Evolutionary conservation across 30 jellyfish, hydroid and myxozoan genomes (phyloP), one percentile per base, ranked within the genome.

Genomic region (Morbakka virulenta): DNA sequence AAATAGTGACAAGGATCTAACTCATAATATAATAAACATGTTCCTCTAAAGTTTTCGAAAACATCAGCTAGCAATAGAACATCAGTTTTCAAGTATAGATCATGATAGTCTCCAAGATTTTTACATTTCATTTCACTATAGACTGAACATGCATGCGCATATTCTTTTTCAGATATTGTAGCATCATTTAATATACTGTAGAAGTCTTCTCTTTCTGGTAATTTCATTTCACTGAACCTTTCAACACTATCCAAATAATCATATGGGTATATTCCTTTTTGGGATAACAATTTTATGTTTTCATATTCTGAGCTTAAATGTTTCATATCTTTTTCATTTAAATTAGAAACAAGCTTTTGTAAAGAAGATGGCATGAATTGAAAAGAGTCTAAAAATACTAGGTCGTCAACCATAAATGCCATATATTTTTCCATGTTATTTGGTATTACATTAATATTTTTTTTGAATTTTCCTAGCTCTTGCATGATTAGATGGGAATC

Each of bases 251-350:
- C 77, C 83, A 84, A 53, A 28, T 29, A 84, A 11, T 84, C 95
- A 32, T 75, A 84, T 0, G 95, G 95, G 63, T 84, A 84, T 17
- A 84, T 86, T 0, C 95, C 92, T 51, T 84, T 84, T 30, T 91
- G 36, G 23, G 64, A 14, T 78, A 84, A 13, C 14, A 28, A 66
- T 27, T 51, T 31, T 25, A 30, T 23, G 20, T 27, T 67, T 51
- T 75, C 52, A 23, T 35, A 52, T 32, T 2, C 31, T 13, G 31
- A 2, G 2, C 6, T 2, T 9, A 67, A 23, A 1, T 32, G 24
- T 14, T 35, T 29, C 13, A 78, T 65, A n/a, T n/a, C n/a, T n/a
- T n/a, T n/a, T 50, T 61, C 51, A 1, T 74, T 66, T 22, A 79
- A 66, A 28, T 32, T 79, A 20, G 79, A 65, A 1, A 34, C 91